Evolutionary conservation across 2,113 vertebrate genomes (phyloP), one percentile per base, ranked within the genome.

Genomic region (Bufo bufo): DNA sequence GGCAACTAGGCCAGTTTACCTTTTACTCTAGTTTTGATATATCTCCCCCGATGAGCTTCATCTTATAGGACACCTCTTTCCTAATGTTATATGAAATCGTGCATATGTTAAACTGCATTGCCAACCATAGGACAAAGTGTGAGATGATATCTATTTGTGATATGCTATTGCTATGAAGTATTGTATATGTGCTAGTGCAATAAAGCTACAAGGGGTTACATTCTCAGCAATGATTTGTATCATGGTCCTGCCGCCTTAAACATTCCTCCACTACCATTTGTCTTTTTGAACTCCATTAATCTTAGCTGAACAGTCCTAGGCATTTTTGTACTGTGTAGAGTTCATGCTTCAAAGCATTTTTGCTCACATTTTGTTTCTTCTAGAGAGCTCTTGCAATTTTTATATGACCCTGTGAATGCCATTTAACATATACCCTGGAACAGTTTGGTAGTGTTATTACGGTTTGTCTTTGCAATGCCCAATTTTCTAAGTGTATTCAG

Each of bases 401-500:
- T 45, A 49, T 63, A 49, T 82, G 59, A 82, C 80, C 80, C 16
- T 11, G 17, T 47, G 80, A 63, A 82, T 82, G 59, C 33, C 80
- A 63, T 82, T 82, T 61, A 82, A 61, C 80, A 65, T 47, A 82
- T 47, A 82, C 80, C 33, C 56, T 58, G 23, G 52, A 58, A 80
- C 54, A 58, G 23, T 80, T 23, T 59, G 54, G 56, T 16, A 56
- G 47, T 77, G 74, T 78, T 78, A 78, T 78, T 78, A 78, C 50
- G 3, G 77, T 78, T 33, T 81, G 54, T 56, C 56, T 81, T 81
- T 80, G 13, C 54, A 56, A 7, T 80, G 77, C 13, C 77, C 77
- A 80, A 80, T 81, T 81, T 81, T 63, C 79, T 19, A 81, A 81
- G 43, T 81, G 58, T 81, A 81, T 81, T 81, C 56, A 81, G 23